Conservation (phyloP, 2,888 invertebrate species). For the Chalcosyrphus nemorum region DNA sequence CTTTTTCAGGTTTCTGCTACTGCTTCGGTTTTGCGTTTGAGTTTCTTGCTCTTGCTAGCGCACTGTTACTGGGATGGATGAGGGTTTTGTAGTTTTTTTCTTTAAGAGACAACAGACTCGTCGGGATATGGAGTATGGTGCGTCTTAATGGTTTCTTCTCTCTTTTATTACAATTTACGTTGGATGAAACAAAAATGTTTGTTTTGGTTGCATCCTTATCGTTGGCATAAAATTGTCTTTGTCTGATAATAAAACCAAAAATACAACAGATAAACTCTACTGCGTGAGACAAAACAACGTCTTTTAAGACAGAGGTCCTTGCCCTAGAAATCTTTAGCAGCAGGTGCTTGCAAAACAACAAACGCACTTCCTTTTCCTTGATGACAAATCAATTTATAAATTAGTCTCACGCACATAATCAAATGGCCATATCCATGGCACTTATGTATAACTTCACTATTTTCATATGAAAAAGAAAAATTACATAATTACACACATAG, state of each 20-base stretch:
- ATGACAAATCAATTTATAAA: no score
- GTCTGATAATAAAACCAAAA: conserved; percentile 48
- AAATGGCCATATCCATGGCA: no score
- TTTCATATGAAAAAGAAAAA: background rate
- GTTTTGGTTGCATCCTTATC: conserved; percentile 73
- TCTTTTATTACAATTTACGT: conserved; percentile 50
- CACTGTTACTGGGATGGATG: conserved; percentile 21
- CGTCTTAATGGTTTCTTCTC: conserved; percentile 59
- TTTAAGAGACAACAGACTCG: conserved; percentile 42
- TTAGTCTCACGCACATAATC: no score
- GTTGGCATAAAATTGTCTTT: conserved; percentile 68
- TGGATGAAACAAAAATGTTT: conserved; percentile 61
- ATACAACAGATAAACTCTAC: background rate
- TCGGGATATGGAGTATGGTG: conserved; percentile 14
- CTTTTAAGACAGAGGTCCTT: conserved; percentile 53
- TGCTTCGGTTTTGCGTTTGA: background rate
- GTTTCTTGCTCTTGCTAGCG: conserved; percentile 58
- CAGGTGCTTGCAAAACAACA: conserved; percentile 32
- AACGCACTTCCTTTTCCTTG: conserved; percentile 6
- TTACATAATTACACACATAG: no score
- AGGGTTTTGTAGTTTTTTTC: no score
- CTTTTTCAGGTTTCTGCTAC: conserved; percentile 20
- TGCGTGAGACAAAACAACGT: conserved; percentile 37
- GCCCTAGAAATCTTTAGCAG: conserved; percentile 42
- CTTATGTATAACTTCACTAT: no score